Base-by-base conservation (phyloP, 1,140 invertebrate genomes). In the Pararge aegeria region DNA sequence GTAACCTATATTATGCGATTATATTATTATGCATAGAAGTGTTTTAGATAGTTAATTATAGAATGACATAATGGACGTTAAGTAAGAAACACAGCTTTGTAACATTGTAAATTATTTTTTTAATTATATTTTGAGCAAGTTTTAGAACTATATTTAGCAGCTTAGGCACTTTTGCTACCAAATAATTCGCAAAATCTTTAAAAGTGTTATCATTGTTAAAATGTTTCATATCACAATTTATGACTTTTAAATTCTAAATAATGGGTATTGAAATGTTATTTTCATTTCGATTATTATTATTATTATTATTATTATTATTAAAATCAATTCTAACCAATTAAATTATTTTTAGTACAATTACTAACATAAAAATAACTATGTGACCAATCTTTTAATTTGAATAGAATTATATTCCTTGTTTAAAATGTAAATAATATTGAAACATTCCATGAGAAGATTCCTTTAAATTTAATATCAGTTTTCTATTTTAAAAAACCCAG, bases 31-130 rank as follows among this genome's bases (percentile, higher is more conserved):
- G 38, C 18, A 19, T 42, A 42, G 15, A 42, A 5, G 38, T 42
- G 38, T 42, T 18, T 19, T 42, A 42, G 38, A 42, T 42, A 42
- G 38, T 42, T 16, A 42, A 42, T 42, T 18, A 19, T 34, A 12
- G 30, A 12, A 12, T 34, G 10, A 34, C 12, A n/a, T 12, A 27
- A 5, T 27, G 27, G 27, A 27, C 4, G 5, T 34, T 1, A 12
- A 34, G 7, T 10, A 34, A 1, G 30, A 34, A 7, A 34, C 1
- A 3, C 30, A 34, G 5, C 5, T 27, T 27, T 27, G 0, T 27
- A 27, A 7, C 1, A 4, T n/a, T 12, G 10, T 34, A 34, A 34
- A 34, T 34, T 34, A 34, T 34, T 34, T 34, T 27, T 34, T 0
- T n/a, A n/a, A n/a, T n/a, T n/a, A n/a, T n/a, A n/a, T n/a, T n/a